phyloP scores from a whole-genome alignment of 1,140 invertebrate species.

The Trichogramma pretiosum region DNA sequence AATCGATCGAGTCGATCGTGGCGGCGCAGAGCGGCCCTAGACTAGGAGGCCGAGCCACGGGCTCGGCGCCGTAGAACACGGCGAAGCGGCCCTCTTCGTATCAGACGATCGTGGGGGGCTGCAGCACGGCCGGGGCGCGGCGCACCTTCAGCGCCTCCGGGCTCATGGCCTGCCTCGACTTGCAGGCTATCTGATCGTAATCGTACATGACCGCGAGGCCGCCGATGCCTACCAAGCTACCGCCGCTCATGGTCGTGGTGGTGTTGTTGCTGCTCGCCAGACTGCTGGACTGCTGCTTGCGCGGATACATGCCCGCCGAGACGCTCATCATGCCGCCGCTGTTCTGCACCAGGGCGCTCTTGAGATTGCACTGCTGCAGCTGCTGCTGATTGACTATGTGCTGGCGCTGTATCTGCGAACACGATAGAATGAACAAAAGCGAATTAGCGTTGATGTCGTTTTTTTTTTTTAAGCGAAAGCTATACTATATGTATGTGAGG shows the following conservation, averaged over 20 bases:
- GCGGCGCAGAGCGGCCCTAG: conserved; percentile 9
- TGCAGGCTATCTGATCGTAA: conserved; percentile 39
- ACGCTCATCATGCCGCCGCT: neutral
- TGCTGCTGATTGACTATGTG: no score
- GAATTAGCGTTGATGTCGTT: no score
- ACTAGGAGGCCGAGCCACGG: neutral
- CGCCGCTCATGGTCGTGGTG: neutral
- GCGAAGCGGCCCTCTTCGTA: conserved; percentile 18
- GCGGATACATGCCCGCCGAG: no score
- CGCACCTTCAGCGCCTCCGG: conserved; percentile 43
- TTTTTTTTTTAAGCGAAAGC: no score
- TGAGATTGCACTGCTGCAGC: neutral
- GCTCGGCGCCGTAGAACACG: conserved; percentile 13
- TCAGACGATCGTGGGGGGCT: conserved; percentile 42
- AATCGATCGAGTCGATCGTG: conserved; percentile 1
- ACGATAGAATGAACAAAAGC: no score
- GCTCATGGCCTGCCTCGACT: conserved; percentile 34
- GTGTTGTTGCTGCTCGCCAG: neutral
- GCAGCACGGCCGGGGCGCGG: conserved; percentile 39
- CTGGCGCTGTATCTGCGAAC: no score
- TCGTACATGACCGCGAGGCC: conserved; percentile 39
- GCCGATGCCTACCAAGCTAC: conserved; percentile 15
- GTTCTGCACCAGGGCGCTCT: neutral
- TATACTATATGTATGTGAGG: no score
- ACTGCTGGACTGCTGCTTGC: neutral